Evolutionary conservation across 2,113 vertebrate genomes (phyloP).

Genomic region (Petroica traversi): DNA sequence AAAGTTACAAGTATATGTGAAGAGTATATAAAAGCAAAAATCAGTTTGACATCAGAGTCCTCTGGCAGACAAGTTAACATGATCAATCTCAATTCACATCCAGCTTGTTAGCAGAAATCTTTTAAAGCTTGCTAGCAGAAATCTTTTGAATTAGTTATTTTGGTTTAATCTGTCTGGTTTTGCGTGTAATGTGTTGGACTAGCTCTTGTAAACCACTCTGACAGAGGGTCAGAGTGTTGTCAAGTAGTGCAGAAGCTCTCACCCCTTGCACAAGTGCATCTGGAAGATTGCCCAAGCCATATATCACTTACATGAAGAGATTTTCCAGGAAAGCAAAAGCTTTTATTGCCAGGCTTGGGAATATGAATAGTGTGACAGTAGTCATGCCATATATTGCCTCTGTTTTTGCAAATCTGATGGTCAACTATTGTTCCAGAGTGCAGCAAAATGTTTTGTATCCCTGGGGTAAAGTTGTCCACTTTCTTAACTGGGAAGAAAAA

Average conservation of each 20-base stretch:
- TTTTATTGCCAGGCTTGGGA: neutral
- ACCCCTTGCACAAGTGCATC: neutral
- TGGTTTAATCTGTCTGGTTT: neutral
- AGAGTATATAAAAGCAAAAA: neutral
- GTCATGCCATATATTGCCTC: neutral
- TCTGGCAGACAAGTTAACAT: neutral
- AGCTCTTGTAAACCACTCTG: neutral
- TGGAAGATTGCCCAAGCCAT: neutral
- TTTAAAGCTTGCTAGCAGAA: slow-evolving; percentile 12
- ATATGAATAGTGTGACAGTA: neutral
- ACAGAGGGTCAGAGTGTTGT: neutral
- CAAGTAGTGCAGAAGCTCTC: neutral
- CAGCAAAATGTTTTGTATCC: neutral
- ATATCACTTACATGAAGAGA: neutral
- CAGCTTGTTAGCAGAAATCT: neutral
- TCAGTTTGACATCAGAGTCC: neutral
- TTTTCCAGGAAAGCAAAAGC: neutral
- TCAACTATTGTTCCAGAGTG: neutral
- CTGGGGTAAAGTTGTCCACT: neutral
- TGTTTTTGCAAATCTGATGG: neutral
- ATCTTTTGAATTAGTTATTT: neutral
- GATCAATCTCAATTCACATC: neutral
- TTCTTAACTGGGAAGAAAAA: neutral
- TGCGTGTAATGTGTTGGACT: neutral
- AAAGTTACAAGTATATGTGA: neutral